Evolutionary conservation across 2,113 vertebrate species (phyloP), one percentile per base, ranked within the genome.

Genomic region (Lycocorax pyrrhopterus): DNA sequence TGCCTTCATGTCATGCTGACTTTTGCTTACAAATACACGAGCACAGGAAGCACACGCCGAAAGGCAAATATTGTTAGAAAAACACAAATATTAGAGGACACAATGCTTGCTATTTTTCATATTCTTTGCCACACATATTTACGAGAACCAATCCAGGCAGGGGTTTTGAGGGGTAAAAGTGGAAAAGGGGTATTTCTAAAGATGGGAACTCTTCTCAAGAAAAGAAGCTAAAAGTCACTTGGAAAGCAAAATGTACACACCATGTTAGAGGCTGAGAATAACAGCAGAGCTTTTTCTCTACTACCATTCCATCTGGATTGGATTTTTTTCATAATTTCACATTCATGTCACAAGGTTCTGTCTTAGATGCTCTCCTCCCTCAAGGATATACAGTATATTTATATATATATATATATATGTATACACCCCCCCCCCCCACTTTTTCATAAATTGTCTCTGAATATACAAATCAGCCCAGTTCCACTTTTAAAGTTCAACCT

Each of bases 101-200:
- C 60, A 83, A 46, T 15, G 47, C 39, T 62, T 59, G 19, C 7
- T 47, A 2, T 18, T 84, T 84, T 92, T 39, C 11, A 5, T 43
- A 10, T 41, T 60, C 37, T 68, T 87, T 72, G 18, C 33, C 63
- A 72, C 60, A 21, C 8, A 4, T 60, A 83, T 46, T 84, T 71
- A 52, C 4, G 10, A 84, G 32, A 77, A 20, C 17, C 3, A 58
- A 8, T 33, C 37, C 10, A 7, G 6, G 4, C 26, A 35, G 32
- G 32, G 13, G 8, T 33, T 1, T 74, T 7, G 3, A 8, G 16
- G 10, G 3, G 7, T 5, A 6, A 12, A 29, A 64, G 9, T 20
- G 9, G 13, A 60, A 41, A 52, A 63, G 12, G 7, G 2, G 1
- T 26, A 12, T 64, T 89, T 73, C 32, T 80, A 52, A 84, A 74